phyloP scores from a whole-genome alignment of 2,888 invertebrate genomes.

The Nymphalis urticae region DNA sequence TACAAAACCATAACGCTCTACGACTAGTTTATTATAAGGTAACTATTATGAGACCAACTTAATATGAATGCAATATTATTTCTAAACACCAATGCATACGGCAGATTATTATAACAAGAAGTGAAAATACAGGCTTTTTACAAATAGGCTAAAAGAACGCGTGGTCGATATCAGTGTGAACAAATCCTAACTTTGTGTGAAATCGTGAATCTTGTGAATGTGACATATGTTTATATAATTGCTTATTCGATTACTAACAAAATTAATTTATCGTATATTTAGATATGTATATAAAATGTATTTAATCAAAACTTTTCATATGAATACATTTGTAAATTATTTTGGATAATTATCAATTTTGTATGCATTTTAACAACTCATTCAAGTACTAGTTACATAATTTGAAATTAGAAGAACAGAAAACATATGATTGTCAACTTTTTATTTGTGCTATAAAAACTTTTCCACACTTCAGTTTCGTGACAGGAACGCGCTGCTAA shows the following conservation, averaged over 20 bases:
- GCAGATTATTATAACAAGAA: slow-evolving; percentile 13
- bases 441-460: slow-evolving; percentile 26
- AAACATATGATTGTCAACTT: slow-evolving; percentile 1
- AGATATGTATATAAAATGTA: slow-evolving; percentile 17
- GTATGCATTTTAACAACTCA: background rate
- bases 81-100: slow-evolving; percentile 35
- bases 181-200: slow-evolving; percentile 23
- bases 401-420: background rate
- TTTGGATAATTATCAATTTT: background rate
- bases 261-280: background rate
- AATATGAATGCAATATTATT: slow-evolving; percentile 18
- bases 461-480: background rate
- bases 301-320: slow-evolving; percentile 1
- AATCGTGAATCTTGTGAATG: slow-evolving; percentile 15
- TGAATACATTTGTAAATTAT: slow-evolving; percentile 2
- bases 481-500: slow-evolving; percentile 3
- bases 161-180: slow-evolving; percentile 27
- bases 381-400: background rate
- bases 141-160: slow-evolving; percentile 32
- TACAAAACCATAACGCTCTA: slow-evolving; percentile 68
- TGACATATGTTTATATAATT: background rate
- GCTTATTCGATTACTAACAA: background rate
- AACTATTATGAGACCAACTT: slow-evolving; percentile 60
- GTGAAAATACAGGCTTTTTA: slow-evolving; percentile 30
- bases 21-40: slow-evolving; percentile 71